Percentiles rank a stretch among this genome's conserved stretches.
Conservation (phyloP, 2,797 vertebrate genomes). For the Parotocinclus haroldoi region DNA sequence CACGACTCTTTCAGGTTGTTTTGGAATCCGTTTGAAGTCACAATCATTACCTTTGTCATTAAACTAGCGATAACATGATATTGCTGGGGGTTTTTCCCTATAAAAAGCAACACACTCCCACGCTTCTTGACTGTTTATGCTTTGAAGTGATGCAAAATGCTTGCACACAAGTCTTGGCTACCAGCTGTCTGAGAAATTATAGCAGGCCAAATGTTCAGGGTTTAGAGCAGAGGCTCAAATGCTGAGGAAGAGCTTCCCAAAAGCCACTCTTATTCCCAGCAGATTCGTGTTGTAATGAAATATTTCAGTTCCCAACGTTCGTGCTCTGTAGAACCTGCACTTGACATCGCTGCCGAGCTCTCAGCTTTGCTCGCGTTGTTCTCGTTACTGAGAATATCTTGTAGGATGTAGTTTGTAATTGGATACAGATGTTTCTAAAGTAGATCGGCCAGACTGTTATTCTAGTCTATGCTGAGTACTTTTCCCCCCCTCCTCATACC, state of each 20-base stretch:
- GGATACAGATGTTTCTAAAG: constrained; percentile 88
- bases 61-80: constrained; percentile 45
- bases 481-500: constrained; percentile 67
- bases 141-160: constrained; percentile 22
- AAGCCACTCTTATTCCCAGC: constrained; percentile 20
- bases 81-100: constrained; percentile 23
- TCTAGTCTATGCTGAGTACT: constrained; percentile 87
- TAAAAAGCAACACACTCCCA: constrained; percentile 27
- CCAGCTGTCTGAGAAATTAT: constrained; percentile 19
- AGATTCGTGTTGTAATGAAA: constrained; percentile 60
- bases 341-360: constrained; percentile 78
- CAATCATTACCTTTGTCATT: constrained; percentile 37
- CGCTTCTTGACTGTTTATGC: constrained; percentile 31
- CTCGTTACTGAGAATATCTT: constrained; percentile 72
- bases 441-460: constrained; percentile 88
- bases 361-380: constrained; percentile 70
- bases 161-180: neutral
- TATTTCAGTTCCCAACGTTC: constrained; percentile 61
- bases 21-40: constrained; percentile 45
- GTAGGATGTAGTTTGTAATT: constrained; percentile 92
- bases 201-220: constrained; percentile 11
- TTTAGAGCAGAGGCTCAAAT: constrained; percentile 20
- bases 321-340: constrained; percentile 63
- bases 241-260: constrained; percentile 25
- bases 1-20: neutral